Evolutionary conservation across 2,888 invertebrate genomes (phyloP), one percentile per base, ranked within the genome.

Genomic region (Apodemia duryi): DNA sequence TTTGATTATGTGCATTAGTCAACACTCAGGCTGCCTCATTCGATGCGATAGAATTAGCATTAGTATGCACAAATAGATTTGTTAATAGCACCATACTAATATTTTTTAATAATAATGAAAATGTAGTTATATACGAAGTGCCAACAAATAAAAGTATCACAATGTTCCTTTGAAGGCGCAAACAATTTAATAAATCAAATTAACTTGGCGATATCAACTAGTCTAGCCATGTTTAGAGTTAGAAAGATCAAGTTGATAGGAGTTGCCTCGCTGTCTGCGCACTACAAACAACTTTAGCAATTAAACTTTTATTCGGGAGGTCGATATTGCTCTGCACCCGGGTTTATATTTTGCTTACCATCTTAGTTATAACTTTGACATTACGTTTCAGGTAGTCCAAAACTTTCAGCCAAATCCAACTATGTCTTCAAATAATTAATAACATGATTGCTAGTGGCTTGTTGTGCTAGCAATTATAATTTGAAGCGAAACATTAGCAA

Each of bases 241-340:
- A 66, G 69, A 67, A 73, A 70, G 71, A 77, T 72, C 73, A 72
- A 73, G 74, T 75, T 72, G 73, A 74, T 74, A 74, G 75, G 72
- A 74, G 79, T 77, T 78, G 79, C 74, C 78, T 65, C 75, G 76
- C 76, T 80, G 83, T 84, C 84, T 84, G 82, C 79, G 78, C 78
- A 82, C 81, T 84, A 80, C 83, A 86, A 84, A 84, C 82, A 88
- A 89, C 84, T 88, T 90, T 86, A 70, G 82, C 88, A 89, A 88
- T 90, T 88, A 88, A 88, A 90, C 84, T 89, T 88, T 86, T 87
- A 88, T 87, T 83, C 78, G 77, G 73, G 70, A 81, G 76, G 83
- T 85, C 85, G 81, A 83, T 83, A 84, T 83, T 80, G 77, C 82
- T 77, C 73, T 75, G 79, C 73, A 77, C 72, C 69, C 72, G 66